Evolutionary conservation across 2,797 vertebrate genomes (phyloP), one percentile per base, ranked within the genome.

Genomic region (Acridotheres tristis): DNA sequence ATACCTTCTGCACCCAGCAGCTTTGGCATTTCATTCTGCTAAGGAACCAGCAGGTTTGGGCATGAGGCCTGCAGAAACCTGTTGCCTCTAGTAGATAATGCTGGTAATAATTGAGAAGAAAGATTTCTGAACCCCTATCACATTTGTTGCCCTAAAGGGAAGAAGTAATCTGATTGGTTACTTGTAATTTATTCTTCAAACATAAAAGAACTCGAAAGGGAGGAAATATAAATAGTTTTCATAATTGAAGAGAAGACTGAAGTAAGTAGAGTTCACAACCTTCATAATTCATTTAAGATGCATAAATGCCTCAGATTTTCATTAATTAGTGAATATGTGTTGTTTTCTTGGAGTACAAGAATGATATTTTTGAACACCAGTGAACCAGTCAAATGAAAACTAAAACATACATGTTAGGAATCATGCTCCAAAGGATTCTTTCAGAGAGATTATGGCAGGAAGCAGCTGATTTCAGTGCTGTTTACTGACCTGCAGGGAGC

Each of bases 161-260:
- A 68, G 58, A 86, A 84, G 75, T 76, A 90, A 78, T 91, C 54
- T 36, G 29, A 71, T 74, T 47, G 20, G 51, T 48, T 91, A 58
- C 67, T 72, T 63, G 23, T 45, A 83, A 83, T 72, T 80, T 90
- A 88, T 88, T 91, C 78, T 88, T 92, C 51, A 73, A 81, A 81
- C 2, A 10, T 17, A 42, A 72, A 93, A 93, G n/a, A 72, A 72
- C 2, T 19, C 78, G 45, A 83, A 84, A 83, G 6, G 14, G 21
- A 34, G 5, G 5, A 80, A 77, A 85, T 42, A 69, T 0, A 89
- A 82, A 58, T 29, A 85, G 30, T 51, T 85, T 42, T 59, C 81
- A 75, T 61, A 92, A 84, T 3, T 50, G 1, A 88, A 92, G 38
- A 71, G 68, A 77, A 88, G 58, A 45, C 61, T 65, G 30, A 73